phyloP scores from a whole-genome alignment of 1,140 invertebrate genomes.

The Drosophila eugracilis region DNA sequence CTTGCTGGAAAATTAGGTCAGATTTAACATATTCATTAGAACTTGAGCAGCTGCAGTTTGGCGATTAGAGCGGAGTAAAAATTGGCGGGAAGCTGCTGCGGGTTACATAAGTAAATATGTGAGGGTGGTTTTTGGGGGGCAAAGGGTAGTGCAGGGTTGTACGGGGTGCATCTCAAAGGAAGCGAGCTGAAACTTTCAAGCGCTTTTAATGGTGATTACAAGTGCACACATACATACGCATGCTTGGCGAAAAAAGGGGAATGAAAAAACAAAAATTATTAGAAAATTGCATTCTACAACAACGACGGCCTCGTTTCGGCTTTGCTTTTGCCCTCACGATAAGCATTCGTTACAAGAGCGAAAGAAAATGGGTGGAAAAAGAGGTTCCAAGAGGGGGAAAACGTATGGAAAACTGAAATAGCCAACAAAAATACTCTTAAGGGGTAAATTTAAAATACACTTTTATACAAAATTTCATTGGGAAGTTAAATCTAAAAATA shows the following conservation, averaged over 20 bases:
- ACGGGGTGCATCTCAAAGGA: conserved; percentile 15
- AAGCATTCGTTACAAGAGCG: conserved; percentile 52
- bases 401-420: neutral
- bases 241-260: conserved; percentile 24
- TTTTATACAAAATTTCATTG: neutral
- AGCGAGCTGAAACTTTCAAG: conserved; percentile 63
- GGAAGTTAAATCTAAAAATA: neutral
- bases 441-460: neutral
- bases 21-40: conserved; percentile 83
- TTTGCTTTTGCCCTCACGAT: conserved; percentile 73
- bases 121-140: conserved; percentile 1
- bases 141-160: neutral
- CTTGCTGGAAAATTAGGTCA: conserved; percentile 65
- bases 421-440: conserved; percentile 20
- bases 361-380: conserved; percentile 16
- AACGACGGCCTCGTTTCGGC: conserved; percentile 73
- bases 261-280: conserved; percentile 61
- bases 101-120: conserved; percentile 27
- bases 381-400: conserved; percentile 9
- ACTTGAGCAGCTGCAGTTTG: conserved; percentile 31
- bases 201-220: conserved; percentile 81
- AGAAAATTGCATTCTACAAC: conserved; percentile 77
- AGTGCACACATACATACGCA: conserved; percentile 50
- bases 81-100: conserved; percentile 15
- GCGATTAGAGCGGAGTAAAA: neutral